A percentile compares a stretch with the other conserved stretches of the same genome.
Evolutionary conservation across 2,113 vertebrate genomes (phyloP).

Genomic region (Euleptes europaea): DNA sequence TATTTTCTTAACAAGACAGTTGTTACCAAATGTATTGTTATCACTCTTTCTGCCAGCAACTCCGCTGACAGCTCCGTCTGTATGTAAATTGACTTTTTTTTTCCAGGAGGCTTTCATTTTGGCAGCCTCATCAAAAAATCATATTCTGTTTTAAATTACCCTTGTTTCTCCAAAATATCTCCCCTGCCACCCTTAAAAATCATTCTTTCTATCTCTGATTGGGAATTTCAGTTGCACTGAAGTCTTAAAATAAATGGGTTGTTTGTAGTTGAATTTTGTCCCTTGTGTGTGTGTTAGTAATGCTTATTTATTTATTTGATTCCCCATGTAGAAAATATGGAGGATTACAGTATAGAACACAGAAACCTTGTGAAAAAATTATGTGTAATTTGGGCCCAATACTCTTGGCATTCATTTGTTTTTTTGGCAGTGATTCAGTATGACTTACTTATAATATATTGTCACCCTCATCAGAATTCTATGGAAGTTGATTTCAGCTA

Average conservation of each 20-base stretch:
- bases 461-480: slow-evolving; percentile 66
- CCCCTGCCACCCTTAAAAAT: slow-evolving; percentile 61
- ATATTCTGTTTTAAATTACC: slow-evolving; percentile 71
- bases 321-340: slow-evolving; percentile 28
- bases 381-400: slow-evolving; percentile 53
- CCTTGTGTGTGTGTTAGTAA: slow-evolving; percentile 59
- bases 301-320: slow-evolving; percentile 64
- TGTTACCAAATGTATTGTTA: slow-evolving; percentile 71
- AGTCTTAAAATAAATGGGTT: slow-evolving; percentile 71
- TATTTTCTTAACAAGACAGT: slow-evolving; percentile 67
- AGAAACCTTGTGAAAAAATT: slow-evolving; percentile 17
- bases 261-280: slow-evolving; percentile 58
- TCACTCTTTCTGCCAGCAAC: slow-evolving; percentile 63
- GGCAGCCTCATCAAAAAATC: slow-evolving; percentile 73
- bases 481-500: slow-evolving; percentile 52
- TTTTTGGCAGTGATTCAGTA: slow-evolving; percentile 57
- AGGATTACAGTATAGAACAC: not conserved
- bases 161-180: slow-evolving; percentile 60
- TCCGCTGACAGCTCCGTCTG: slow-evolving; percentile 71
- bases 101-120: slow-evolving; percentile 65
- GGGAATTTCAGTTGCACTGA: slow-evolving; percentile 62
- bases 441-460: slow-evolving; percentile 70
- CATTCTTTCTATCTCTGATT: slow-evolving; percentile 64
- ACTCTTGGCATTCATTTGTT: slow-evolving; percentile 43
- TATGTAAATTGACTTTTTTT: slow-evolving; percentile 71